Conservation (phyloP, 35 echinoderm and acorn worm species). For the Apostichopus californicus region DNA sequence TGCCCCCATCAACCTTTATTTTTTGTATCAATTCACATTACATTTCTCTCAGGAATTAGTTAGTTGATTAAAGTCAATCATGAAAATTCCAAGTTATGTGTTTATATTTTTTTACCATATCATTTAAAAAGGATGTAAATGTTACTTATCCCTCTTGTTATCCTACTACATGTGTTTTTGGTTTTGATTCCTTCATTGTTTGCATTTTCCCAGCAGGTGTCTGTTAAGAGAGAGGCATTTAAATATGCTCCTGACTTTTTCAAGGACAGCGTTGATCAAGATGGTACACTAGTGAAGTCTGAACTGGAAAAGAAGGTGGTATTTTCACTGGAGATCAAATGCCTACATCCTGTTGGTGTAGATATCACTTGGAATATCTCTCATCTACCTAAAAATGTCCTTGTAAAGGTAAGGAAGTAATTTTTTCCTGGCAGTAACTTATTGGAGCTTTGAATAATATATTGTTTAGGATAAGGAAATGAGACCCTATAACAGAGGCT, state of each 20-base stretch:
- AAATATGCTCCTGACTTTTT: conserved; percentile 7
- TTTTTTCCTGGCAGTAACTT: background rate
- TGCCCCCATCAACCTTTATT: no score
- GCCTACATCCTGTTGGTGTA: conserved; percentile 10
- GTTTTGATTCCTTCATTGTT: background rate
- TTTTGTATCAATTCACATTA: no score
- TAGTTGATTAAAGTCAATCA: no score
- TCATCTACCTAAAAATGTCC: background rate
- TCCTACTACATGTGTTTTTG: no score
- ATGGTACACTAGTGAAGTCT: background rate
- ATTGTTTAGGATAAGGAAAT: no score
- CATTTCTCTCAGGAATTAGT: no score
- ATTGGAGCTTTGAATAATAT: no score
- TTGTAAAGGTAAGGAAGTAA: background rate
- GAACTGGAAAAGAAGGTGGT: background rate
- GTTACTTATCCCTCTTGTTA: no score
- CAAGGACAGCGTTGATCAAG: background rate
- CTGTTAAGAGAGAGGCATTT: background rate
- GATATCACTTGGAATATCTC: background rate
- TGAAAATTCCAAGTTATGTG: no score
- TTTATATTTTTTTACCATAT: no score
- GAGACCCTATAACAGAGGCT: no score
- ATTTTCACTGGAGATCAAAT: background rate
- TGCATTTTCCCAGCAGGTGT: background rate
- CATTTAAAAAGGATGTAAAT: no score